These are phyloP conservation scores for Argyrosomus japonicus DNA, from an alignment of 2,113 vertebrate species.

Conservation along the genomic window DNA sequence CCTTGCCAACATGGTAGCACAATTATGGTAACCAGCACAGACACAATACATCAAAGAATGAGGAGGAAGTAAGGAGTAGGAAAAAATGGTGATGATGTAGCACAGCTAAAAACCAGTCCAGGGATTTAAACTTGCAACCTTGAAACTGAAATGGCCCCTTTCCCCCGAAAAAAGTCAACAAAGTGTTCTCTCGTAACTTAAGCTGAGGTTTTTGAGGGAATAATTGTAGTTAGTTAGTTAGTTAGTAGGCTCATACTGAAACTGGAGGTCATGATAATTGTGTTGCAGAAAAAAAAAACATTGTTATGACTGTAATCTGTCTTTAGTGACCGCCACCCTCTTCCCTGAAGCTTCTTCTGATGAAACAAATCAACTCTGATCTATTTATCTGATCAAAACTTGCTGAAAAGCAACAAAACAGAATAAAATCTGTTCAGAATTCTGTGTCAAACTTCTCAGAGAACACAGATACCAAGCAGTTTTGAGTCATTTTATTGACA, in stretches of 20 bases:
- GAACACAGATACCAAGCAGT: not conserved
- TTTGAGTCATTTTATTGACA: constrained; percentile 42
- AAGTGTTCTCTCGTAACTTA: not conserved
- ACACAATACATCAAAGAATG: not conserved
- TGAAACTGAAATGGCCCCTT: not conserved
- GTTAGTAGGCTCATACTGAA: not conserved
- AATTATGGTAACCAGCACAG: not conserved
- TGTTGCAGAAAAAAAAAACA: not conserved
- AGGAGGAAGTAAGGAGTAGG: not conserved
- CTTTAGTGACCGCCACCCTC: not conserved
- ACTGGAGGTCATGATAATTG: not conserved
- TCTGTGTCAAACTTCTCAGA: not conserved
- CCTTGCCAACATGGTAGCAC: not conserved
- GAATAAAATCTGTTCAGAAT: not conserved
- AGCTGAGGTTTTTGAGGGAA: not conserved
- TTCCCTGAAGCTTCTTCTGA: not conserved
- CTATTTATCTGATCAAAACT: not conserved
- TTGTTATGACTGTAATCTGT: not conserved
- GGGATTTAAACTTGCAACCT: not conserved
- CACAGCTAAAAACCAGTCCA: not conserved
- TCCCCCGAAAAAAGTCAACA: not conserved
- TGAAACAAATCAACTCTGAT: not conserved
- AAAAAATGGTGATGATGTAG: not conserved
- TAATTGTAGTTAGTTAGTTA: not conserved
- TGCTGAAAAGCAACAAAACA: not conserved